Evolutionary conservation across 1,140 invertebrate genomes (phyloP), one percentile per base, ranked within the genome.

Genomic region (Drosophila mojavensis): DNA sequence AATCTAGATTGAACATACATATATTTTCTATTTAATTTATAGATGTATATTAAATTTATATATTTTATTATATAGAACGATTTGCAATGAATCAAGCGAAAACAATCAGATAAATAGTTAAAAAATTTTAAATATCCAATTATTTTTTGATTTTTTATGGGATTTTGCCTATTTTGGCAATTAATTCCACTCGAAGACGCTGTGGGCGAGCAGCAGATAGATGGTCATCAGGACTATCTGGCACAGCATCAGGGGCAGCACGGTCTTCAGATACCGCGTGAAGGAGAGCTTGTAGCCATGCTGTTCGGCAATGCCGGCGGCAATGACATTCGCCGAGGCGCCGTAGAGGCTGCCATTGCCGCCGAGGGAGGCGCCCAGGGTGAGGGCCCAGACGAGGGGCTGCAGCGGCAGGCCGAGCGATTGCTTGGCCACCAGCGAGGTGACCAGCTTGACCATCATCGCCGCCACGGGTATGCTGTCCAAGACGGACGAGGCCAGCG

Each of bases 321-420:
- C 96, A 7, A 97, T 95, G 24, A 97, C 95, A 92, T 97, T 97
- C 6, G 96, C 95, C 3, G 96, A 96, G 7, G 96, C 95, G 54
- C 96, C 96, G 91, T 97, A 96, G 5, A 97, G 90, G n/a, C 96
- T 96, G 24, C 96, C 96, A 93, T 97, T 96, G 51, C 96, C 96
- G 86, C 96, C 96, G 67, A 97, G 92, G 86, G 96, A 97, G 15
- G 96, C 95, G 1, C 96, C 96, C 81, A 97, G 95, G 2, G 96
- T 95, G 3, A 97, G 84, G 0, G 96, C 95, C 94, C 96, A 96
- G 36, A 97, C 93, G 1, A 97, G 85, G 0, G 96, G 96, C 54
- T 95, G 94, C 4, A 97, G 79, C 0, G 96, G 96, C 26, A 97
- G 79, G 4, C 93, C 89, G 2, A 96, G 85, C 9, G 94, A 93